Conservation (phyloP, 2,797 vertebrate species). For the Helostoma temminkii region DNA sequence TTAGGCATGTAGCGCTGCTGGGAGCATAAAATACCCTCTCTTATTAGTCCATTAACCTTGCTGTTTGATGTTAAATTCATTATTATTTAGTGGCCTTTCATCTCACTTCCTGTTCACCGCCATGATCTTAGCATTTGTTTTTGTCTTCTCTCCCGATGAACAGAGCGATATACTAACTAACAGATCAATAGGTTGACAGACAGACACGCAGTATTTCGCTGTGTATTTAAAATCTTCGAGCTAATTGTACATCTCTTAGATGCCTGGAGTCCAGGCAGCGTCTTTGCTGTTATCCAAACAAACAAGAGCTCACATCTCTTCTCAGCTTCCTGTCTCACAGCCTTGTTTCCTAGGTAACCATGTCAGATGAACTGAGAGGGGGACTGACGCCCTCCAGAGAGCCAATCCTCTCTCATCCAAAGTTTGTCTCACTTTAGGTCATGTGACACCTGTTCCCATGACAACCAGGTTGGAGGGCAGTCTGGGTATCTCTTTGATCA, state of each 20-base stretch:
- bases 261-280: conserved; percentile 74
- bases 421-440: conserved; percentile 86
- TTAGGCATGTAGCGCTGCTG: conserved; percentile 70
- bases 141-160: conserved; percentile 16
- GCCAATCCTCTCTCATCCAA: conserved; percentile 86
- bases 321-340: conserved; percentile 84
- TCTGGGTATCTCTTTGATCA: conserved; percentile 81
- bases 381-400: conserved; percentile 84
- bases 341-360: conserved; percentile 88
- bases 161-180: conserved; percentile 2
- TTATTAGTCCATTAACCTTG: conserved; percentile 79
- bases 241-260: conserved; percentile 64
- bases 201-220: conserved; percentile 33
- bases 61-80: conserved; percentile 80
- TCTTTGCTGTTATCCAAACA: conserved; percentile 84
- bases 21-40: conserved; percentile 72
- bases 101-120: conserved; percentile 53
- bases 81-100: conserved; percentile 53
- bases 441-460: conserved; percentile 87
- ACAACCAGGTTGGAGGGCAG: conserved; percentile 88
- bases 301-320: conserved; percentile 83
- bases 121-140: conserved; percentile 15
- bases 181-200: background rate
- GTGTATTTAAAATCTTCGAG: conserved; percentile 60
- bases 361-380: conserved; percentile 86